Percentiles rank a stretch among this genome's conserved stretches.
Conservation (phyloP, 2,797 vertebrate genomes). For the Falco concolor region DNA sequence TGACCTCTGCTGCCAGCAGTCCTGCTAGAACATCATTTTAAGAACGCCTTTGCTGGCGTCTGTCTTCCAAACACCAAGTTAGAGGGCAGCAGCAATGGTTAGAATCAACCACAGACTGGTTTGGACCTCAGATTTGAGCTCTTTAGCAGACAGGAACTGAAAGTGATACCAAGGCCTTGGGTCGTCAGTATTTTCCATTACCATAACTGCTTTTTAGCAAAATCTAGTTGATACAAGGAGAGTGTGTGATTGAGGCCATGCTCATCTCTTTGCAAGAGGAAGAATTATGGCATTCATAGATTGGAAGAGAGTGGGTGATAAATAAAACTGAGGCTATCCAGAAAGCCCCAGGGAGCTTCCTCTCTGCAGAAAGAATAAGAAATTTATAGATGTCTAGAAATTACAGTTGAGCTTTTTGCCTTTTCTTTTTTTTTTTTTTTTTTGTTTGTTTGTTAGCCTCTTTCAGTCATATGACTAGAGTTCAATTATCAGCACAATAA, state of each 20-base stretch:
- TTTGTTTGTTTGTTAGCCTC: constrained; percentile 57
- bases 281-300: constrained; percentile 64
- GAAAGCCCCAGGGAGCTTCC: constrained; percentile 63
- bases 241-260: constrained; percentile 43
- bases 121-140: not conserved
- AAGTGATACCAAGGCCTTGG: not conserved
- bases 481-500: constrained; percentile 77
- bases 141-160: not conserved
- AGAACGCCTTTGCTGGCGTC: fast-evolving
- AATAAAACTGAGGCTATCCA: constrained; percentile 62
- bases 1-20: not conserved
- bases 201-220: constrained; percentile 38
- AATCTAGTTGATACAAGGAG: constrained; percentile 12
- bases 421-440: not conserved
- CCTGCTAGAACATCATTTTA: not conserved
- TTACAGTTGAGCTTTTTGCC: constrained; percentile 72
- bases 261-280: constrained; percentile 48
- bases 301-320: constrained; percentile 64
- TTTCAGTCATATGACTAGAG: constrained; percentile 65
- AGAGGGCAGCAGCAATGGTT: not conserved
- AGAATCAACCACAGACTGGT: not conserved
- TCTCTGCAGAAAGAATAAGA: constrained; percentile 66
- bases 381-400: constrained; percentile 77
- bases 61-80: not conserved
- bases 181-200: constrained; percentile 22